Conservation (phyloP, 2,113 vertebrate genomes). For the Oncorhynchus mykiss region DNA sequence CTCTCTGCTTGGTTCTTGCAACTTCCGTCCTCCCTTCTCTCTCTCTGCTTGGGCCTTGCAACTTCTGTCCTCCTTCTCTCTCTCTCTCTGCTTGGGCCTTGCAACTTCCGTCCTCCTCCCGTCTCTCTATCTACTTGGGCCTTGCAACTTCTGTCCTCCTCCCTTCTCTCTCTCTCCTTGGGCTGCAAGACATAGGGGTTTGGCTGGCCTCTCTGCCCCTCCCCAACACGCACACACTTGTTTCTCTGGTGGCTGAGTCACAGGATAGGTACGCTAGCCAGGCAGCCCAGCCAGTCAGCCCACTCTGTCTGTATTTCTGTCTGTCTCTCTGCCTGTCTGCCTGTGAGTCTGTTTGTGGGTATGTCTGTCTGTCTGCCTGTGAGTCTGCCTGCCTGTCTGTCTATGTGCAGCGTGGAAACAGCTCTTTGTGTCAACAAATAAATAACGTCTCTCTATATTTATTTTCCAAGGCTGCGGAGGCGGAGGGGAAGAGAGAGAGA, state of each 20-base stretch:
- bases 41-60: too few species aligned
- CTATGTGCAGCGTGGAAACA: background rate
- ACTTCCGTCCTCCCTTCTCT: too few species aligned
- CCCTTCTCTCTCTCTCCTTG: conserved; percentile 1
- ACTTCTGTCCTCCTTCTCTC: too few species aligned
- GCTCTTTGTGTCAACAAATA: background rate
- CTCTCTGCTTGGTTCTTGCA: too few species aligned
- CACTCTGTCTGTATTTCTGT: background rate
- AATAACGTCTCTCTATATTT: background rate
- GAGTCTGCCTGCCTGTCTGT: background rate
- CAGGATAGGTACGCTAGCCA: background rate
- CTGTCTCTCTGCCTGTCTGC: background rate
- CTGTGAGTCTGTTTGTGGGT: background rate
- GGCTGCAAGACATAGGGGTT: too few species aligned
- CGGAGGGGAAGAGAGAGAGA: background rate
- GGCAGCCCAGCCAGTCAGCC: too few species aligned
- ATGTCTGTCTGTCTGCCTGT: background rate
- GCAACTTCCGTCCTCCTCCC: too few species aligned
- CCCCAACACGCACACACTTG: background rate
- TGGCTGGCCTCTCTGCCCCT: background rate
- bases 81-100: too few species aligned
- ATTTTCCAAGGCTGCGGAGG: conserved; percentile 1
- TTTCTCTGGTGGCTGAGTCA: conserved; percentile 6
- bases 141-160: background rate
- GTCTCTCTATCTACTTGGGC: too few species aligned